phyloP scores from a whole-genome alignment of 2,797 vertebrate genomes.

The Microctenopoma steveboyesi region DNA sequence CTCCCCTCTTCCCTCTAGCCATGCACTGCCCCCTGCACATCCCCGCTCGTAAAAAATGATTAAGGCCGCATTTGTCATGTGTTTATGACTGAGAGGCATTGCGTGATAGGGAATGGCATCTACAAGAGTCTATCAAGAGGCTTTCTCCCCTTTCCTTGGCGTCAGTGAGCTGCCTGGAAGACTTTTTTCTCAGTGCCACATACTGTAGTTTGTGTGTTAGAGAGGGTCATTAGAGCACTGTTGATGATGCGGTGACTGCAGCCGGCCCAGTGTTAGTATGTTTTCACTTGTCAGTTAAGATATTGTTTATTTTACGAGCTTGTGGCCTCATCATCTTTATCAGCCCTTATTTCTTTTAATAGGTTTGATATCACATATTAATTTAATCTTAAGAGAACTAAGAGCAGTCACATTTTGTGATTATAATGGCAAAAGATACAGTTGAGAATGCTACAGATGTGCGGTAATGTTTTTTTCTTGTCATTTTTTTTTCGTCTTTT shows the following conservation, averaged over 20 bases:
- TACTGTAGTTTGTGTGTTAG: slow-evolving; percentile 79
- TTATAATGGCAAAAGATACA: slow-evolving; percentile 37
- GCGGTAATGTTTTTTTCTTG: slow-evolving; percentile 56
- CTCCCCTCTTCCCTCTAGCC: slow-evolving; percentile 94
- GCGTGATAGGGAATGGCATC: slow-evolving; percentile 95
- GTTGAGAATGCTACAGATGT: slow-evolving; percentile 52
- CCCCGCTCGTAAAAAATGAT: slow-evolving; percentile 99
- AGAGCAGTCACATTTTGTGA: slow-evolving; percentile 39
- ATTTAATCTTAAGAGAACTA: slow-evolving; percentile 36
- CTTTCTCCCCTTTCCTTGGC: slow-evolving; percentile 79
- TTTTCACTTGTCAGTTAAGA: slow-evolving; percentile 56
- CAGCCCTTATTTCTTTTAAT: slow-evolving; percentile 46
- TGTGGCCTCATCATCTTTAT: slow-evolving; percentile 23
- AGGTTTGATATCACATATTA: slow-evolving; percentile 50
- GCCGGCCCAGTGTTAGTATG: slow-evolving; percentile 44
- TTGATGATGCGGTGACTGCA: slow-evolving; percentile 70
- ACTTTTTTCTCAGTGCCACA: slow-evolving; percentile 79
- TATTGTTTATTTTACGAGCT: slow-evolving; percentile 57
- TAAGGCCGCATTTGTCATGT: slow-evolving; percentile 99
- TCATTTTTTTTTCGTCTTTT: slow-evolving; percentile 57
- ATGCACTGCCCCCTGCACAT: slow-evolving; percentile 96
- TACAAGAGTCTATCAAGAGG: slow-evolving; percentile 89
- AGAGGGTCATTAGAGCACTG: slow-evolving; percentile 79
- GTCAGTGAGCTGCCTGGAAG: slow-evolving; percentile 65
- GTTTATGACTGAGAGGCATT: slow-evolving; percentile 97